Percentiles rank a stretch among this genome's conserved stretches.
Evolutionary conservation across 2,113 vertebrate genomes (phyloP).

Genomic region (Progne subis): DNA sequence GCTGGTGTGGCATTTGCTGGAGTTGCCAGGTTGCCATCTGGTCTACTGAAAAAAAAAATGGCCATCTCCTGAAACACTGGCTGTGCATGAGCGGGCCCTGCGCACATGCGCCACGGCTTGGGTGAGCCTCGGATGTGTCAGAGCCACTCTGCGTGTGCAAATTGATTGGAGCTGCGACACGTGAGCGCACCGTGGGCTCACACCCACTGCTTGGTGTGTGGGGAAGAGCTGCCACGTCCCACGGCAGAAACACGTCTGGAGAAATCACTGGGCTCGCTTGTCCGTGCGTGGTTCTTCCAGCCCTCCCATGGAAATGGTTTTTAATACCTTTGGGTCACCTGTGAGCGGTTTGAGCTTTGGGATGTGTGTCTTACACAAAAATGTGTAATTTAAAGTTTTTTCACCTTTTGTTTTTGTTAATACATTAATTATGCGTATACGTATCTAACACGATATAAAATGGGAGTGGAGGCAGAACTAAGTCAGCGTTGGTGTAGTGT

Average conservation of each 20-base stretch:
- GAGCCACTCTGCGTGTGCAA: neutral
- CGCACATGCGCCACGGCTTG: neutral
- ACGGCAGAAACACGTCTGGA: fast-evolving
- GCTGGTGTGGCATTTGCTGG: slow-evolving; percentile 6
- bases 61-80: neutral
- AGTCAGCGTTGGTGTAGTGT: neutral
- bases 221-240: neutral
- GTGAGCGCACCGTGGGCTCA: neutral
- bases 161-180: neutral
- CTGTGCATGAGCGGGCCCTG: neutral
- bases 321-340: neutral
- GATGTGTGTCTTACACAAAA: neutral
- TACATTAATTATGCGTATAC: fast-evolving
- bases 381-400: neutral
- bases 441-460: neutral
- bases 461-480: neutral
- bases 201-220: neutral
- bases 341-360: neutral
- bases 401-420: neutral
- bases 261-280: fast-evolving
- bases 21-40: slow-evolving; percentile 65
- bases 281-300: fast-evolving
- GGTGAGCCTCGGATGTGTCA: slow-evolving; percentile 27
- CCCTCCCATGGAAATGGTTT: fast-evolving
- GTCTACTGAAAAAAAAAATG: slow-evolving; percentile 11